These are phyloP conservation scores for Oreochromis tanganicae DNA, from an alignment of 2,113 vertebrate genomes.

Conservation along the genomic window DNA sequence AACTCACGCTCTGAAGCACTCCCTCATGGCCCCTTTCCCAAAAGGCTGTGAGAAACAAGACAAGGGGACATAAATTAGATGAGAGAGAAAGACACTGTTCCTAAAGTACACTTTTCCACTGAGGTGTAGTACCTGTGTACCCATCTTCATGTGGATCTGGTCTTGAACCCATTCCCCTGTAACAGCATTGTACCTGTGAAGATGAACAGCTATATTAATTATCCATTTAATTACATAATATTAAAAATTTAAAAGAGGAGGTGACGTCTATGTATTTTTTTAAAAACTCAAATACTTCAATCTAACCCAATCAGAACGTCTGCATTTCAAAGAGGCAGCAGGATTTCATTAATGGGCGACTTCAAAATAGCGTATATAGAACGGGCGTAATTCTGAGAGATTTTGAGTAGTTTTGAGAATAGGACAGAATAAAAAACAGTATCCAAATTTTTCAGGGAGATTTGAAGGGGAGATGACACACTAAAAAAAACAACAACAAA, in stretches of 20 bases:
- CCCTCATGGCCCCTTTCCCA: constrained; percentile 93
- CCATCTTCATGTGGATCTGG: constrained; percentile 92
- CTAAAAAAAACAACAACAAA: neutral
- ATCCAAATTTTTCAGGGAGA: neutral
- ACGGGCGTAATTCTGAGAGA: neutral
- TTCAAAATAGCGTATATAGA: neutral
- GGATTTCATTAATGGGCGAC: neutral
- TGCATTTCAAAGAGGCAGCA: neutral
- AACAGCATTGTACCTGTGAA: constrained; percentile 87
- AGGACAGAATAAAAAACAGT: neutral
- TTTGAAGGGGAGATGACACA: neutral
- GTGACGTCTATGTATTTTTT: neutral
- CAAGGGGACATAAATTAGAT: neutral
- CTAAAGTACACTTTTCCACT: neutral
- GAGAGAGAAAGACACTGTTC: neutral
- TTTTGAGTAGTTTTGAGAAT: neutral
- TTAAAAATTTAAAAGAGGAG: neutral
- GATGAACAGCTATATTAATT: neutral
- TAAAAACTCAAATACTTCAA: neutral
- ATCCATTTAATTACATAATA: neutral
- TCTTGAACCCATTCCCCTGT: constrained; percentile 88
- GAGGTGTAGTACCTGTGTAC: constrained; percentile 75
- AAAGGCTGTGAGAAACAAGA: constrained; percentile 79
- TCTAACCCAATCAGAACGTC: neutral
- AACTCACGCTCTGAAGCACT: constrained; percentile 96